phyloP scores from a whole-genome alignment of 2,797 vertebrate genomes.

The Microcaecilia unicolor region DNA sequence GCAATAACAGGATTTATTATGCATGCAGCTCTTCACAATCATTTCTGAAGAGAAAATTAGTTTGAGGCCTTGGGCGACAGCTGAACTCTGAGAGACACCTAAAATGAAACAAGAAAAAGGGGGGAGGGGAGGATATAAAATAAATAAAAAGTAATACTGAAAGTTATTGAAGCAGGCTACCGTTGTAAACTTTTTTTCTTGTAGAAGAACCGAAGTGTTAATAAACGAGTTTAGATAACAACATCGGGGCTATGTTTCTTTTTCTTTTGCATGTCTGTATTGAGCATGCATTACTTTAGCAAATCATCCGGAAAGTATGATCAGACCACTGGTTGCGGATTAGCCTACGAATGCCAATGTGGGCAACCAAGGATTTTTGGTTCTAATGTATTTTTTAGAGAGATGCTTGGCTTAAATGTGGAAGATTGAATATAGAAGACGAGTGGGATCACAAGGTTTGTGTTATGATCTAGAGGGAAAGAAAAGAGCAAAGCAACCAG shows the following conservation, averaged over 20 bases:
- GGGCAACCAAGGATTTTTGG: too few relatives aligned
- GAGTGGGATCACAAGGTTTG: too few relatives aligned
- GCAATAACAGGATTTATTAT: conserved; percentile 68
- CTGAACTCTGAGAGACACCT: conserved; percentile 60
- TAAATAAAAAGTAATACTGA: conserved; percentile 38
- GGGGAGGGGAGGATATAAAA: background rate
- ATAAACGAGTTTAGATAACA: rapidly evolving
- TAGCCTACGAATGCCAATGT: too few relatives aligned
- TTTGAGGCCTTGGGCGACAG: conserved; percentile 63
- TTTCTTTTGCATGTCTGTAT: too few relatives aligned
- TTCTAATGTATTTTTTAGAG: too few relatives aligned
- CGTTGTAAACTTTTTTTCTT: conserved; percentile 14
- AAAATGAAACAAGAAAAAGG: conserved; percentile 42
- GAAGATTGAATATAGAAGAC: too few relatives aligned
- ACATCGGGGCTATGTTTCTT: too few relatives aligned
- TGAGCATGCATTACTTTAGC: too few relatives aligned
- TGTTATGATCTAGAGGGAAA: too few relatives aligned
- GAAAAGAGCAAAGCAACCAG: too few relatives aligned
- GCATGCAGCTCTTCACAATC: conserved; percentile 58
- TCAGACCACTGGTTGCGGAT: background rate
- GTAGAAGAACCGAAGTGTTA: background rate
- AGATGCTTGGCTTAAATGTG: too few relatives aligned
- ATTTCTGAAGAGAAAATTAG: conserved; percentile 66
- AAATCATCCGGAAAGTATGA: background rate
- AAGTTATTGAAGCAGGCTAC: conserved; percentile 28